Percentiles rank a stretch among this genome's conserved stretches.
Evolutionary conservation across 2,797 vertebrate genomes (phyloP).

Genomic region (Onychomys torridus): DNA sequence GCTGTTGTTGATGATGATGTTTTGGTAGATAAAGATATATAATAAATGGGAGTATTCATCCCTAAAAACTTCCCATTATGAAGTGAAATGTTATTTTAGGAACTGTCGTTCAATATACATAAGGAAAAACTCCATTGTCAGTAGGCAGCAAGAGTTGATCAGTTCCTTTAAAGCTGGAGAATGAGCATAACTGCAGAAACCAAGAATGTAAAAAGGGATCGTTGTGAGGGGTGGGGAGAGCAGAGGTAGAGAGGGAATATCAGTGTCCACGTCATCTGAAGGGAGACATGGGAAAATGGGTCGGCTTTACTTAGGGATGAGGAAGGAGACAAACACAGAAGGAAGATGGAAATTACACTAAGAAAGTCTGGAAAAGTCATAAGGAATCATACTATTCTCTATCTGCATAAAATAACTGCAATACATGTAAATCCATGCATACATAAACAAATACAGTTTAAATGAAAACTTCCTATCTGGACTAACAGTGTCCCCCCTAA

Average conservation of each 20-base stretch:
- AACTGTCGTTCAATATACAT: background rate
- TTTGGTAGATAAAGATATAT: background rate
- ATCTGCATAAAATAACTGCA: background rate
- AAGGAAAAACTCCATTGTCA: background rate
- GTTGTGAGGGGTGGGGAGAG: background rate
- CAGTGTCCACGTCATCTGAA: background rate
- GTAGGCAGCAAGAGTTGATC: background rate
- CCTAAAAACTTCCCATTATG: background rate
- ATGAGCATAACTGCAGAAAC: background rate
- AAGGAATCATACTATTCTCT: background rate
- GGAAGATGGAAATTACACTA: background rate
- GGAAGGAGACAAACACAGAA: background rate
- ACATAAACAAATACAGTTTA: background rate
- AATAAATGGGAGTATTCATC: background rate
- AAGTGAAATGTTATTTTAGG: slow-evolving; percentile 24
- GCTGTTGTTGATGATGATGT: background rate
- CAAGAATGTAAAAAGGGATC: background rate
- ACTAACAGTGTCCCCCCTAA: background rate
- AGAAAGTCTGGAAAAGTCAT: background rate
- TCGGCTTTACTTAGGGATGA: background rate
- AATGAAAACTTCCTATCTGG: background rate
- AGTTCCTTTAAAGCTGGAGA: slow-evolving; percentile 5
- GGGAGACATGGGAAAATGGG: background rate
- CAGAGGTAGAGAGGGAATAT: background rate
- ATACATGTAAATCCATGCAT: background rate